Conservation (phyloP, 2,797 vertebrate genomes). For the Novumbra hubbsi region DNA sequence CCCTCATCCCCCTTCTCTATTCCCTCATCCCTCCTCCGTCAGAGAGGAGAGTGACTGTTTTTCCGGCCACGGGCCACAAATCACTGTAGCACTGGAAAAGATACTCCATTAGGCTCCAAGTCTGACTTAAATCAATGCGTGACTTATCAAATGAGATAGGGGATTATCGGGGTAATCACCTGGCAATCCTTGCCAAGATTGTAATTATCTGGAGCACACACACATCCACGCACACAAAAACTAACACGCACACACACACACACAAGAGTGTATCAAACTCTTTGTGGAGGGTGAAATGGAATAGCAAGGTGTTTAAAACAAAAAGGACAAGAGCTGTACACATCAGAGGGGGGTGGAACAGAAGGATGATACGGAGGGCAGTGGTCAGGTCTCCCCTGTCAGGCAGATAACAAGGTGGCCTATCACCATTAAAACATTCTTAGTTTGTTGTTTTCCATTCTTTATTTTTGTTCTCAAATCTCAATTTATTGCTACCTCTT, state of each 20-base stretch:
- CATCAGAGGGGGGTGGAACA: conserved; percentile 25
- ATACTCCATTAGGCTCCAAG: conserved; percentile 77
- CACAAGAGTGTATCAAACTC: conserved; percentile 63
- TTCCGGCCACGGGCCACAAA: conserved; percentile 70
- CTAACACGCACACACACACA: conserved; percentile 33
- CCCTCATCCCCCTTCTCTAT: conserved; percentile 49
- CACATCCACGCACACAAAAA: conserved; percentile 1
- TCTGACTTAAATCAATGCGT: conserved; percentile 76
- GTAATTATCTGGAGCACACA: conserved; percentile 74
- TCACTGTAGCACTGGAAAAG: conserved; percentile 68
- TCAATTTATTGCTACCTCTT: not conserved
- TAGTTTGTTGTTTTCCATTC: not conserved
- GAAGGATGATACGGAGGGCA: conserved; percentile 42
- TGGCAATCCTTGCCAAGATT: conserved; percentile 76
- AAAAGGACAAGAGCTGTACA: conserved; percentile 50
- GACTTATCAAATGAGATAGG: conserved; percentile 81
- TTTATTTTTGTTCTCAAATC: not conserved
- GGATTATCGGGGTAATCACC: conserved; percentile 78
- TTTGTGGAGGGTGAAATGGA: conserved; percentile 63
- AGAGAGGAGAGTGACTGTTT: conserved; percentile 59
- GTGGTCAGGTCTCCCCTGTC: conserved; percentile 24
- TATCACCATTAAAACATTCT: not conserved
- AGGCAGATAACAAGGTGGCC: conserved; percentile 21
- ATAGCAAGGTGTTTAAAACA: conserved; percentile 62
- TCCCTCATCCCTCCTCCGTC: conserved; percentile 41